A percentile compares a stretch with the other conserved stretches of the same genome.
These are phyloP conservation scores for Hydrotaea cyrtoneurina DNA, from an alignment of 2,888 invertebrate species.

Conservation along the genomic window DNA sequence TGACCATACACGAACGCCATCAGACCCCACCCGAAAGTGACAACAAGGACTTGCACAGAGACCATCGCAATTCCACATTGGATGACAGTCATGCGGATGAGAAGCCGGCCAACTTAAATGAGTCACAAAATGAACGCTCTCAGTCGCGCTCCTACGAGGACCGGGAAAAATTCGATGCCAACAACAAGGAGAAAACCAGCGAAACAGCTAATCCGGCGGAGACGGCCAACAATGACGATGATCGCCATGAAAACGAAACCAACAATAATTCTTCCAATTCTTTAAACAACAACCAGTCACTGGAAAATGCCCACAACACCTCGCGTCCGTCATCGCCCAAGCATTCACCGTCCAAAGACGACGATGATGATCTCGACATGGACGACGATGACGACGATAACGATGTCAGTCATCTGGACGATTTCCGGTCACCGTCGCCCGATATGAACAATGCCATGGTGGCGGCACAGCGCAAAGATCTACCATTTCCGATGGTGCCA, in stretches of 20 bases:
- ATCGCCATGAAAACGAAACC: constrained; percentile 70
- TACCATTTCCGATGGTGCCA: constrained; percentile 92
- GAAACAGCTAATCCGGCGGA: constrained; percentile 28
- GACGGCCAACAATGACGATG: constrained; percentile 59
- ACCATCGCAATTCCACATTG: constrained; percentile 62
- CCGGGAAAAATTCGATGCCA: constrained; percentile 53
- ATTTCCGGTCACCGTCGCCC: constrained; percentile 79
- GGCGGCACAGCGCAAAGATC: constrained; percentile 80
- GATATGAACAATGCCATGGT: constrained; percentile 73
- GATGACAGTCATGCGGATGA: constrained; percentile 69
- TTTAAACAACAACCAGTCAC: constrained; percentile 66
- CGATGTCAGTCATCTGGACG: constrained; percentile 79
- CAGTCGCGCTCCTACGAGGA: constrained; percentile 70
- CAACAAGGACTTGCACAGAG: constrained; percentile 72
- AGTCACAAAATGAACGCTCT: constrained; percentile 65
- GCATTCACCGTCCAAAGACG: constrained; percentile 75
- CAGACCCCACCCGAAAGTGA: constrained; percentile 75
- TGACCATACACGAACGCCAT: constrained; percentile 83
- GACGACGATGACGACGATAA: constrained; percentile 79
- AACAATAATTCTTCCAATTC: constrained; percentile 69
- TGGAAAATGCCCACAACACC: constrained; percentile 69
- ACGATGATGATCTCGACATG: constrained; percentile 80
- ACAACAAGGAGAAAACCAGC: constrained; percentile 50
- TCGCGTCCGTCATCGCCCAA: constrained; percentile 70
- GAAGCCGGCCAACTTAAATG: constrained; percentile 69